These are phyloP conservation scores for Morone saxatilis DNA, from an alignment of 2,113 vertebrate genomes.

Conservation along the genomic window DNA sequence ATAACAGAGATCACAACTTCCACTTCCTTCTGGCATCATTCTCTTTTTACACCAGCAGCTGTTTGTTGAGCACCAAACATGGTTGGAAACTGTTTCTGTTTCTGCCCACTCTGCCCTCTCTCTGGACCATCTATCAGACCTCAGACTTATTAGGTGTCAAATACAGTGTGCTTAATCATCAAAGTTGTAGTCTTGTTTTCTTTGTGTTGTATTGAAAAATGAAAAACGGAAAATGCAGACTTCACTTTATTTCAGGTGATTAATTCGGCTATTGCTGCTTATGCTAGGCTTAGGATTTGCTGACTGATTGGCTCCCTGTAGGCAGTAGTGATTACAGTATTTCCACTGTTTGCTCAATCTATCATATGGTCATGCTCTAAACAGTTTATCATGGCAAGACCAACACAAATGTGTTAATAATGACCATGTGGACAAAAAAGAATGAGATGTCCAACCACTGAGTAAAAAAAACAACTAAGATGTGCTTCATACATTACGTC, in stretches of 20 bases:
- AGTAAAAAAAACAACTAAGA: too few species aligned
- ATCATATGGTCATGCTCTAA: slow-evolving; percentile 32
- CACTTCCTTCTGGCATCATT: slow-evolving; percentile 17
- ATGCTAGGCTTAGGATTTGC: slow-evolving; percentile 38
- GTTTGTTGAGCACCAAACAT: slow-evolving; percentile 22
- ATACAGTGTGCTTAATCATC: slow-evolving; percentile 68
- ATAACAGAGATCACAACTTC: slow-evolving; percentile 26
- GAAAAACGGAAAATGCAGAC: slow-evolving; percentile 57
- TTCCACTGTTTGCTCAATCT: slow-evolving; percentile 47
- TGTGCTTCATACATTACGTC: too few species aligned
- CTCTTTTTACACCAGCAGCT: slow-evolving; percentile 19
- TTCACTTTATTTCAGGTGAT: slow-evolving; percentile 71
- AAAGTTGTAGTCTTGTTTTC: slow-evolving; percentile 51
- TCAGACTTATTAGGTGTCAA: slow-evolving; percentile 67
- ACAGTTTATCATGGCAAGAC: slow-evolving; percentile 31
- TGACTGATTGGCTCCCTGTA: slow-evolving; percentile 62
- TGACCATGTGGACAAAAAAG: too few species aligned
- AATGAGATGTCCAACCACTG: too few species aligned
- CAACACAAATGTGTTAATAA: slow-evolving; percentile 1
- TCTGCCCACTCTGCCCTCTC: slow-evolving; percentile 28
- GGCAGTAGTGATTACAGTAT: slow-evolving; percentile 56
- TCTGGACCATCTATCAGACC: slow-evolving; percentile 56
- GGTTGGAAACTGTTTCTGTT: slow-evolving; percentile 14
- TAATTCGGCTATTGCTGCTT: slow-evolving; percentile 59
- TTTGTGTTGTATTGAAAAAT: slow-evolving; percentile 68